Base-by-base conservation (phyloP, 2,797 vertebrate genomes). In the Danio aesculapii region DNA sequence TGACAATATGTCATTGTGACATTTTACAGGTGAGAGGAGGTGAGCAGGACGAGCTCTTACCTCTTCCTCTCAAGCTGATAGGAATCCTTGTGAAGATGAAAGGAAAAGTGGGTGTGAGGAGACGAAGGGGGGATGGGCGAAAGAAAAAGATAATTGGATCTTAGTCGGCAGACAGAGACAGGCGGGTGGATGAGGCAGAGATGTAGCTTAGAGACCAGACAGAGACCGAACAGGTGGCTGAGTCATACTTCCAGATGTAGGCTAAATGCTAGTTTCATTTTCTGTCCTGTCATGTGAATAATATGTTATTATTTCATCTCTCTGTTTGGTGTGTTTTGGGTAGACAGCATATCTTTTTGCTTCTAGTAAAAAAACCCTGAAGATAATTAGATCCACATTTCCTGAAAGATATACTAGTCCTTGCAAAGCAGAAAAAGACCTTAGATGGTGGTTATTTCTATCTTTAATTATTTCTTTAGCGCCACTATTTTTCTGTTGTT, bases 121-220 rank as follows among this genome's bases (percentile, higher is more conserved):
- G 73, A 80, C 41, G 75, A 67, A 50, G 43, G 74, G 75, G 68
- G 75, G 81, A 73, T 76, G 81, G 83, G 75, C 68, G 81, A 81
- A 83, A 73, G 67, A 62, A 57, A 81, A 81, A 81, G 77, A 87
- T 88, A 88, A 88, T 88, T 86, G 81, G 82, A 87, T 88, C 81
- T 88, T 83, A 75, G 78, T 83, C 79, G 62, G 76, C 77, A 86
- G 84, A 81, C 63, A 6, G 83, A 83, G 82, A 75, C 75, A 47
- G 78, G 64, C 68, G 68, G 78, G 70, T 84, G 61, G 73, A 82
- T 84, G 79, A 67, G 72, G 55, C 68, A 59, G 59, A 79, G 59
- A 59, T 63, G 63, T 41, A 67, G 70, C 52, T 79, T 53, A 7
- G 59, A 79, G 79, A 74, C 61, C 52, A 80, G 78, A 80, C 78